Evolutionary conservation across 2,113 vertebrate genomes (phyloP), one percentile per base, ranked within the genome.

Genomic region (Rhynchopsitta pachyrhyncha): DNA sequence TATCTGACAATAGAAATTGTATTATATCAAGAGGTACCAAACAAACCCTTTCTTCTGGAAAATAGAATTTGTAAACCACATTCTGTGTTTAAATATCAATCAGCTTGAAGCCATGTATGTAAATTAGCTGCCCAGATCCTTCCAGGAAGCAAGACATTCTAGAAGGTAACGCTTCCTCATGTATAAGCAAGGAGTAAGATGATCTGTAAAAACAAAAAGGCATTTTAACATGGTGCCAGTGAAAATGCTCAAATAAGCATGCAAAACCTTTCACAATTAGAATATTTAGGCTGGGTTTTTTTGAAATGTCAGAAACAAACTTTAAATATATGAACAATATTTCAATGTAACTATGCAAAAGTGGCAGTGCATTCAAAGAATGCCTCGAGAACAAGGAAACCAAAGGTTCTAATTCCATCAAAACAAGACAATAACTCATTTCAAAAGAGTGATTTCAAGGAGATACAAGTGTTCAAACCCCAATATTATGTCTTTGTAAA

Each of bases 401-500:
- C 66, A 95, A 92, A 87, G 91, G 91, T 76, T 95, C 86, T 39
- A 37, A 69, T 94, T 82, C 46, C 70, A 84, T 86, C 64, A 95
- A 97, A 97, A 93, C 95, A 95, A 92, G 83, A 82, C 83, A 92
- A 78, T 92, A 95, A 96, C 77, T 95, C 94, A 96, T 91, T 84
- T 75, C 77, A 84, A 60, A 93, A 88, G 77, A 85, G 86, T n/a
- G 79, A 93, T 93, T 95, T 92, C 52, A 11, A 96, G 74, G 35
- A 93, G 83, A 50, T 62, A 60, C 35, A 92, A 94, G 86, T 71
- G 73, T 39, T 95, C 50, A 24, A 67, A 92, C 77, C 50, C 11
- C 76, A 90, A 7, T 64, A 66, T 82, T 73, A 88, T 31, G 16
- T 0, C 9, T 86, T 83, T 59, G 50, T 82, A 78, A 62, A 93